Base-by-base conservation (phyloP, 2,113 vertebrate genomes). In the Sphyrna mokarran region DNA sequence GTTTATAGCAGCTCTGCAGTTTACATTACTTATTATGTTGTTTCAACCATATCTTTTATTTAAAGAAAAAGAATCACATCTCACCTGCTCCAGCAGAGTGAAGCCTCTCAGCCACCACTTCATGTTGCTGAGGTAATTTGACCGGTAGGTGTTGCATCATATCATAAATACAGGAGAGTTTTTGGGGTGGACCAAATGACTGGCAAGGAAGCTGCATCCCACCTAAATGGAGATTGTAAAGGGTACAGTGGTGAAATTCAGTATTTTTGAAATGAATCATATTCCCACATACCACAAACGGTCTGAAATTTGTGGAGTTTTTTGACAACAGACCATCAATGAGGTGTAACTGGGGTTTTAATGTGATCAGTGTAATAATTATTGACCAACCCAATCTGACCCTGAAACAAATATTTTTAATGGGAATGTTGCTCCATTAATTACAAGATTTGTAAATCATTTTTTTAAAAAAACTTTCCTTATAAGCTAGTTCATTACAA, bases 71-170 rank as follows among this genome's bases (percentile, higher is more conserved):
- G 43, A 48, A 20, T 8, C 48, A 48, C 8, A 87, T 7, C 78
- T 66, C 89, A 99, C 99, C 98, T 95, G 98, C 96, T 0, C 97
- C 97, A 0, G 97, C 97, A 0, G 96, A 95, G 0, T 95, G 63
- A 72, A 99, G 96, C 16, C 98, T 98, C 89, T 97, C 96, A 95
- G 96, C 89, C 6, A 98, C 97, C 0, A 20, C 40, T 69, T 85
- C 69, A 22, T 96, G 96, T 8, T 95, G 96, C 96, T 97, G 98
- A 0, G 98, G 98, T 33, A 98, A 97, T 96, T 98, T 97, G 1
- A 96, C 2, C 0, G 97, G 97, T 63, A 98, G 97, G 1, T 97
- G 97, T 0, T 96, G 95, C 78, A 98, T 97, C 78, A 97, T 97
- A 33, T 98, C 96, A 0, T 70, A 96, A 8, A 97, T 97, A 94